Base-by-base conservation (phyloP, 92 coral and sea anemone species). In the Porites rus region DNA sequence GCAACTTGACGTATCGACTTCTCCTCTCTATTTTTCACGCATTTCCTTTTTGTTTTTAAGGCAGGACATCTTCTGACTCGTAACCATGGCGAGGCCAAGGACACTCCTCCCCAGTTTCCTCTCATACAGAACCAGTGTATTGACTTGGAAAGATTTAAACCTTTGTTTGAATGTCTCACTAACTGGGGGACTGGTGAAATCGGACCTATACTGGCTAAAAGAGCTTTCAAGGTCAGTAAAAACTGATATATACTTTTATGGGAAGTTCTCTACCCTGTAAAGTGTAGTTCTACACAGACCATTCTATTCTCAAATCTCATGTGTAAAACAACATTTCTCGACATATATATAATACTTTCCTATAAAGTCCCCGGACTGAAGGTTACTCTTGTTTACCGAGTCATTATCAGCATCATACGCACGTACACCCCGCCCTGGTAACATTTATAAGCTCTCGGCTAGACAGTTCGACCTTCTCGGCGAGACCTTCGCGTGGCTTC, bases 101-200 rank as follows among this genome's bases (percentile, higher is more conserved):
- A 95, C 17, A 86, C 93, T 10, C 85, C 91, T 6, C 92, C 76
- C 38, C 69, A 25, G 76, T 77, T 76, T n/a, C 88, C 82, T 31
- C 82, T 90, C 21, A 73, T 92, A 54, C 98, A 95, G 60, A 93
- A 95, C 74, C 99, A 96, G 82, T 84, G 93, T 56, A 96, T 96
- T 22, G 99, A 96, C 38, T 85, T 76, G n/a, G 95, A 96, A 28
- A 94, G 98, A 58, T 96, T 95, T 78, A 84, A 79, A 53, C 96
- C 98, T 25, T 88, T 96, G 84, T 96, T 96, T 72, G 86, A 88
- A 72, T 95, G 96, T 81, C 90, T 96, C 11, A 96, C 99, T 2
- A 88, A 94, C 82, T 96, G 99, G 99, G 99, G 99, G 21, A 72
- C 90, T 25, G 94, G 98, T 59, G 99, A 95, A 85, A 93, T 92